These are phyloP conservation scores for Drosophila lowei DNA, from an alignment of 1,140 invertebrate species.

Conservation along the genomic window DNA sequence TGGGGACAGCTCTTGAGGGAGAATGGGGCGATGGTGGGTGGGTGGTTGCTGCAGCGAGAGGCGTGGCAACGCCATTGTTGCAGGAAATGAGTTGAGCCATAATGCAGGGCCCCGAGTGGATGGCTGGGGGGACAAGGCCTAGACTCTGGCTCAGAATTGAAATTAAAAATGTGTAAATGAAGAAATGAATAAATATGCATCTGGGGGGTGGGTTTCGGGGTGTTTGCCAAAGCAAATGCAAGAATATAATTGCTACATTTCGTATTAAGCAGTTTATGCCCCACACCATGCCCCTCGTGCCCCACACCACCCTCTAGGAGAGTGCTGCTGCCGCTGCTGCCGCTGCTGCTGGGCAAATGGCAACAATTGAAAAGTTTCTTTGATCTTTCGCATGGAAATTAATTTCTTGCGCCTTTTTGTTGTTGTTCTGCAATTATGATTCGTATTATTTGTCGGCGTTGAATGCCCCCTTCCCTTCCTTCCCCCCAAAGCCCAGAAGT, in stretches of 20 bases:
- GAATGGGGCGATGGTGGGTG: neutral
- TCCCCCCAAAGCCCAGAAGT: neutral
- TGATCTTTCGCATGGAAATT: conserved; percentile 79
- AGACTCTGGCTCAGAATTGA: conserved; percentile 65
- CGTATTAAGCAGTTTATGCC: conserved; percentile 65
- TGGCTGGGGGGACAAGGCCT: conserved; percentile 26
- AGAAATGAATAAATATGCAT: conserved; percentile 78
- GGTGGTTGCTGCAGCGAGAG: neutral
- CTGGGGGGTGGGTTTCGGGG: neutral
- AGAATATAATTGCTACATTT: conserved; percentile 76
- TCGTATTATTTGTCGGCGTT: conserved; percentile 30
- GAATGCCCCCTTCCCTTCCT: conserved; percentile 2
- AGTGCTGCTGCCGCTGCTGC: conserved; percentile 45
- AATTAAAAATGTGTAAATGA: conserved; percentile 79
- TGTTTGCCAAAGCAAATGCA: conserved; percentile 6
- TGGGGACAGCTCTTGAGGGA: neutral
- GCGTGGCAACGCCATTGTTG: conserved; percentile 53
- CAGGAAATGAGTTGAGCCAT: conserved; percentile 64
- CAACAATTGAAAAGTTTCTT: conserved; percentile 77
- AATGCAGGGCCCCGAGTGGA: conserved; percentile 17
- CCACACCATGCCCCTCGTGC: neutral
- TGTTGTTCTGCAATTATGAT: conserved; percentile 23
- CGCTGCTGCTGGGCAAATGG: conserved; percentile 70
- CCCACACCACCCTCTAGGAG: neutral
- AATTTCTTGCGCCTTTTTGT: conserved; percentile 61